Percentiles rank a stretch among this genome's conserved stretches.
Conservation (phyloP, 1,140 invertebrate genomes). For the Nymphalis io region DNA sequence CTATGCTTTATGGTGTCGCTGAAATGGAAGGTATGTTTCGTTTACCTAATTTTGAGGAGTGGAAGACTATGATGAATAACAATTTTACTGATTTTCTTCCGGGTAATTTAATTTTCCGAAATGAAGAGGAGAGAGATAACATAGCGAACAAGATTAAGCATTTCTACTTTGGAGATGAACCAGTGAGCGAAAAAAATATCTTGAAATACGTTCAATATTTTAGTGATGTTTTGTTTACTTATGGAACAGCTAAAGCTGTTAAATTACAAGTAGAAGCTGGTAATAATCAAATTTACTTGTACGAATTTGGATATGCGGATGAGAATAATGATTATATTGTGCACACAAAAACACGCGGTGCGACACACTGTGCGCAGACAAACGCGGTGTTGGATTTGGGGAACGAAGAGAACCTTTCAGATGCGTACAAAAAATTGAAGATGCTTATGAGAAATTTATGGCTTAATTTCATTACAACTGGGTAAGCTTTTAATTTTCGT, state of each 20-base stretch:
- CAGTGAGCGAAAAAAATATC: constrained; percentile 28
- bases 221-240: constrained; percentile 38
- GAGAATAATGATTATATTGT: constrained; percentile 18
- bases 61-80: constrained; percentile 45
- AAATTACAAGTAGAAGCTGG: constrained; percentile 37
- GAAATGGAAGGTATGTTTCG: constrained; percentile 49
- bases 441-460: constrained; percentile 35
- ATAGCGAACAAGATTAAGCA: constrained; percentile 37
- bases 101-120: constrained; percentile 38
- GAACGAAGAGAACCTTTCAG: constrained; percentile 19
- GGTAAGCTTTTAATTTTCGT: constrained; percentile 35
- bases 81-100: constrained; percentile 45
- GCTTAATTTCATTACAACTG: constrained; percentile 41
- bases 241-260: constrained; percentile 28
- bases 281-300: constrained; percentile 41
- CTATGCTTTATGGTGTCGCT: constrained; percentile 46
- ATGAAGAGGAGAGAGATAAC: constrained; percentile 26
- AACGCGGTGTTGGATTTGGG: constrained; percentile 23
- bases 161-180: constrained; percentile 43
- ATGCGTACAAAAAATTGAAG: constrained; percentile 34
- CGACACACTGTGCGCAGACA: constrained; percentile 33
- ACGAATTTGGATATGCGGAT: constrained; percentile 29
- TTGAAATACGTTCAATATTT: constrained; percentile 35
- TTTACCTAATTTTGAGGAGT: constrained; percentile 31
- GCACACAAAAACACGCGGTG: constrained; percentile 28